phyloP scores from a whole-genome alignment of 2,797 vertebrate species.

The Eutrigla gurnardus region DNA sequence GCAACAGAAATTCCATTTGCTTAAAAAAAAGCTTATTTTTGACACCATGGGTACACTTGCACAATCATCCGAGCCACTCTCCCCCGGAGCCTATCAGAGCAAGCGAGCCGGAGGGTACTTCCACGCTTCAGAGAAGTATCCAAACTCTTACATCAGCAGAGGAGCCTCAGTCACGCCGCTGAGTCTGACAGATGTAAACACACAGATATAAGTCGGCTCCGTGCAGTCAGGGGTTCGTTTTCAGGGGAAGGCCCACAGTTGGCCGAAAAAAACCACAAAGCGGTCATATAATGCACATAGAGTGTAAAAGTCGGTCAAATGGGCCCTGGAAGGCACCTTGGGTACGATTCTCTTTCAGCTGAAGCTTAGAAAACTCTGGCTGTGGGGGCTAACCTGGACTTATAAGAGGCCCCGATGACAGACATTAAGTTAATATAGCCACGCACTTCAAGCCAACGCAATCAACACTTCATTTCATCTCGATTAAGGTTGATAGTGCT shows the following conservation, averaged over 20 bases:
- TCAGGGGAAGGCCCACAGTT: constrained; percentile 57
- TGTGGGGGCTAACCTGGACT: constrained; percentile 54
- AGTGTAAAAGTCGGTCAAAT: constrained; percentile 76
- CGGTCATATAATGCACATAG: constrained; percentile 71
- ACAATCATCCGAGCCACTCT: constrained; percentile 21
- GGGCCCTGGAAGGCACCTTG: constrained; percentile 71
- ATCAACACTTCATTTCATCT: constrained; percentile 44
- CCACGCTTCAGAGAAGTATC: constrained; percentile 61
- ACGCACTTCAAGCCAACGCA: constrained; percentile 30
- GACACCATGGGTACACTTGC: constrained; percentile 10
- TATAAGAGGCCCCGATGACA: constrained; percentile 67
- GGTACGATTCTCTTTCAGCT: constrained; percentile 73
- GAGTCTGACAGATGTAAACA: constrained; percentile 74
- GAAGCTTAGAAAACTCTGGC: constrained; percentile 64
- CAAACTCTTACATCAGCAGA: constrained; percentile 62
- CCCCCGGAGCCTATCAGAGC: constrained; percentile 18
- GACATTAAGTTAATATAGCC: constrained; percentile 38
- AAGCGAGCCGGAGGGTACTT: constrained; percentile 31
- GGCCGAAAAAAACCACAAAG: constrained; percentile 77
- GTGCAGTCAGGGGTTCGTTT: constrained; percentile 63
- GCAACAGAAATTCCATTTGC: constrained; percentile 15
- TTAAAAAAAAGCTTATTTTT: constrained; percentile 12
- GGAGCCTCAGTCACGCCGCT: constrained; percentile 53
- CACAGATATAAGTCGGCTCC: constrained; percentile 66
- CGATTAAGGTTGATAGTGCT: background rate